Percentiles rank a stretch among this genome's conserved stretches.
Conservation (phyloP, 2,888 invertebrate species). For the Phrixothrix hirtus region DNA sequence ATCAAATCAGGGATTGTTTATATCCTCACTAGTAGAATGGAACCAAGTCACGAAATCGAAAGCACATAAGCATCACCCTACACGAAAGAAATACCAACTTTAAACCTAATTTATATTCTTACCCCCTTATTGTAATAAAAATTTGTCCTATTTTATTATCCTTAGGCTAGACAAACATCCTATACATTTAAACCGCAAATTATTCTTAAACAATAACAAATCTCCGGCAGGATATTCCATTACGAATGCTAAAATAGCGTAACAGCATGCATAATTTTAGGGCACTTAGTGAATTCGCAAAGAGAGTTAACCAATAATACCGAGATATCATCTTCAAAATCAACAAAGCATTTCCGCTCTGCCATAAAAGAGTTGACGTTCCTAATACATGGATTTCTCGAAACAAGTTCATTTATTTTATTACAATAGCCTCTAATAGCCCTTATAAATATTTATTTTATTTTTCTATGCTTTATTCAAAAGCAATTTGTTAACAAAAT, state of each 20-base stretch:
- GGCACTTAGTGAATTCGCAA: slow-evolving; percentile 17
- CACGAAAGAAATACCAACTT: too few relatives aligned
- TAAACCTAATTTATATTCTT: too few relatives aligned
- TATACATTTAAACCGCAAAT: slow-evolving; percentile 15
- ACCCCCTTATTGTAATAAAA: too few relatives aligned
- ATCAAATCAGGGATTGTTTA: slow-evolving; percentile 12
- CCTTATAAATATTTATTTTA: too few relatives aligned
- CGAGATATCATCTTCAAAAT: slow-evolving; percentile 17
- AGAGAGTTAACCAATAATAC: slow-evolving; percentile 20
- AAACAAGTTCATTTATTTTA: slow-evolving; percentile 16
- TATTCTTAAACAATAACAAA: slow-evolving; percentile 10
- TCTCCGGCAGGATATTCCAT: slow-evolving; percentile 24
- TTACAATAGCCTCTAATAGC: too few relatives aligned
- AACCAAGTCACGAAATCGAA: slow-evolving; percentile 5
- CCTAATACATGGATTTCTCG: slow-evolving; percentile 4
- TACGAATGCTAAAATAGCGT: slow-evolving; percentile 22
- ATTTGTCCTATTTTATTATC: background rate
- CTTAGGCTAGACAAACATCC: background rate
- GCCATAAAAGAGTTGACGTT: background rate
- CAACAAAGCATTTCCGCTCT: slow-evolving; percentile 8
- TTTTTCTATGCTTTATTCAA: too few relatives aligned
- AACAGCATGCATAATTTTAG: slow-evolving; percentile 29
- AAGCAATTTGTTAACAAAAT: too few relatives aligned
- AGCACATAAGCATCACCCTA: too few relatives aligned
- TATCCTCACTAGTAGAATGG: slow-evolving; percentile 1